Conservation (phyloP, 2,113 vertebrate species). For the Eonycteris spelaea region DNA sequence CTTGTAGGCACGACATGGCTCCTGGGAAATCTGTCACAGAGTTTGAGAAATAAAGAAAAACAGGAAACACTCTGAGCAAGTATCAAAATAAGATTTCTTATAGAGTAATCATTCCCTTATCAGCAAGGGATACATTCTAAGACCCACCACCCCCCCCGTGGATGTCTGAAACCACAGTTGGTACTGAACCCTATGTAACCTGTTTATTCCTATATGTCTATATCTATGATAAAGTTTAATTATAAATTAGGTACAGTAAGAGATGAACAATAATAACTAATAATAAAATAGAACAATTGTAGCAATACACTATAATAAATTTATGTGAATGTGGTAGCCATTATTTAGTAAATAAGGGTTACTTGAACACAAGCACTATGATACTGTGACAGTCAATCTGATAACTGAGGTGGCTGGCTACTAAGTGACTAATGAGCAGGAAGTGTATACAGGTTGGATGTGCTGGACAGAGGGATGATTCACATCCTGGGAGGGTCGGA, state of each 20-base stretch:
- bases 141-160: background rate
- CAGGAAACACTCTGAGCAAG: conserved; percentile 18
- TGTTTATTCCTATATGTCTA: background rate
- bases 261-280: background rate
- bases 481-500: background rate
- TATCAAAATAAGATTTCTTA: background rate
- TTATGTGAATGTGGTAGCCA: no score
- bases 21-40: conserved; percentile 42
- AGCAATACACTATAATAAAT: background rate
- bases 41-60: conserved; percentile 57
- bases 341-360: background rate
- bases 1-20: background rate
- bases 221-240: background rate
- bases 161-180: background rate
- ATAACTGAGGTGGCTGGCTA: background rate
- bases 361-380: background rate
- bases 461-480: no score
- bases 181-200: background rate
- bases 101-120: background rate
- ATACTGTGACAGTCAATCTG: background rate
- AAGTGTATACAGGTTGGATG: background rate
- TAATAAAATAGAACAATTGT: no score
- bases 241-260: background rate
- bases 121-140: background rate
- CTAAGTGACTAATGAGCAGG: background rate